Percentiles rank a stretch among this genome's conserved stretches.
Conservation (phyloP, 2,797 vertebrate species). For the Falco peregrinus region DNA sequence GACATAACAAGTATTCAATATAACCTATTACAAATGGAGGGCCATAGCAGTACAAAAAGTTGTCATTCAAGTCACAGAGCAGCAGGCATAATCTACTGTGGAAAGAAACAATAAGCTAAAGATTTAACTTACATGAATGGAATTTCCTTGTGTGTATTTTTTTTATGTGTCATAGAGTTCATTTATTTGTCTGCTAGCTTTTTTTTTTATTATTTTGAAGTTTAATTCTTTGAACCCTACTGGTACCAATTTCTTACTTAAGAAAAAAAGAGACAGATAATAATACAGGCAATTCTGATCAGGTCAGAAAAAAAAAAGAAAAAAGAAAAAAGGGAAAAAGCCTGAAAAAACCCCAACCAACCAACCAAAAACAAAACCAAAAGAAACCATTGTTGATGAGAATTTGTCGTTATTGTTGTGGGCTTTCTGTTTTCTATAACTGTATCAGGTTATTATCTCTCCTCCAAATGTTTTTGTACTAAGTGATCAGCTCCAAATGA, state of each 20-base stretch:
- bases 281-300: neutral
- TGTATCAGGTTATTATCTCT: neutral
- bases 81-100: neutral
- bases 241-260: neutral
- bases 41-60: no score
- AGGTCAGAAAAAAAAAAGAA: neutral
- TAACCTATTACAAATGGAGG: neutral
- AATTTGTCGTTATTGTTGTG: neutral
- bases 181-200: fast-evolving
- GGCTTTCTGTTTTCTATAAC: neutral
- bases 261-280: neutral
- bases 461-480: neutral
- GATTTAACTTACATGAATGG: neutral
- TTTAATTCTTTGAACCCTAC: neutral
- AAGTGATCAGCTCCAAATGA: neutral
- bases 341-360: no score
- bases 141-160: neutral
- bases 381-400: neutral
- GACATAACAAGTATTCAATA: neutral
- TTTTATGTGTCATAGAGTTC: neutral
- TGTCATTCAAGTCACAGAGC: neutral
- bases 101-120: neutral
- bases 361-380: no score
- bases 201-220: neutral
- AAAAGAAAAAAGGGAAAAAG: no score